These are phyloP conservation scores for Archivesica marissinica DNA, from an alignment of 1,140 invertebrate genomes.

Conservation along the genomic window DNA sequence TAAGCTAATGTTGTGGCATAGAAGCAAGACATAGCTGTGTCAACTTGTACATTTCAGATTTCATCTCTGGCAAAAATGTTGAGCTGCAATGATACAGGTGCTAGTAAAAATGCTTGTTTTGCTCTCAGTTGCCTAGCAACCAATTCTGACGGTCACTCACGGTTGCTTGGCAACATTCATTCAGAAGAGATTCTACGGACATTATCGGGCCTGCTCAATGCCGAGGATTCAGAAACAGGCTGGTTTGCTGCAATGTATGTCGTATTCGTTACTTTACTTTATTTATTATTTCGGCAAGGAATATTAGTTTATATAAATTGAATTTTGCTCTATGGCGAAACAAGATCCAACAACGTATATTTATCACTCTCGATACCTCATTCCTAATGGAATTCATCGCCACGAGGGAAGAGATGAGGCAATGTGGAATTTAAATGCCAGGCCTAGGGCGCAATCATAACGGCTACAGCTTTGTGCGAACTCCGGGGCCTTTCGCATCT, in stretches of 20 bases:
- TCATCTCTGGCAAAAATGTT: slow-evolving; percentile 81
- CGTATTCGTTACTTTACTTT: no score
- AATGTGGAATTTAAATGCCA: no score
- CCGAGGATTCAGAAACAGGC: slow-evolving; percentile 82
- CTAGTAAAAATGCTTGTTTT: slow-evolving; percentile 84
- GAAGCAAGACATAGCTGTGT: not conserved
- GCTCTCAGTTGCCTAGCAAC: slow-evolving; percentile 83
- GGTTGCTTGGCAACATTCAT: slow-evolving; percentile 76
- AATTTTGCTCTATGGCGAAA: no score
- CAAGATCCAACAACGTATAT: no score
- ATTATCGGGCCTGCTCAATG: slow-evolving; percentile 75
- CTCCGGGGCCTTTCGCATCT: no score
- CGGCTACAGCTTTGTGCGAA: no score
- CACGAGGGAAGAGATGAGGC: no score
- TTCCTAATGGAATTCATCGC: no score
- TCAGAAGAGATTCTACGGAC: slow-evolving; percentile 77
- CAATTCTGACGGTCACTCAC: slow-evolving; percentile 79
- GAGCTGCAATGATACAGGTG: slow-evolving; percentile 80
- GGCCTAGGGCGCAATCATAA: no score
- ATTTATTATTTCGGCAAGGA: no score
- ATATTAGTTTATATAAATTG: no score
- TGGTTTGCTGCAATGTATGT: slow-evolving; percentile 84
- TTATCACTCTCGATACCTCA: no score
- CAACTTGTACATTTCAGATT: slow-evolving; percentile 76
- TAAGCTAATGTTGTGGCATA: not conserved